A percentile compares a stretch with the other conserved stretches of the same genome.
phyloP scores from a whole-genome alignment of 2,797 vertebrate genomes.

The Acomys russatus region DNA sequence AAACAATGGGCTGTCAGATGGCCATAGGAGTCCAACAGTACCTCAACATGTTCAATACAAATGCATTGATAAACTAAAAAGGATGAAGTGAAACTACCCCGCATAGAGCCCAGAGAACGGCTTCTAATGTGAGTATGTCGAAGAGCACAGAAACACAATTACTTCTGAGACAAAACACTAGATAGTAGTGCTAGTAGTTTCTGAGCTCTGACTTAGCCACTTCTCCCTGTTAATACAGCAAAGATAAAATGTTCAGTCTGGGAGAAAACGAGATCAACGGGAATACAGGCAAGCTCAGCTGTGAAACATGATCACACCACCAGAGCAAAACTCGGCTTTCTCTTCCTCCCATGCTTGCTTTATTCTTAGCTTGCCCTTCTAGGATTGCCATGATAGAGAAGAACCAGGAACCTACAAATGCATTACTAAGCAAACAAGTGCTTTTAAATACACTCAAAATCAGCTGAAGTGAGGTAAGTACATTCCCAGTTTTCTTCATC shows the following conservation, averaged over 20 bases:
- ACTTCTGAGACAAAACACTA: slow-evolving; percentile 63
- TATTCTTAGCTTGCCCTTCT: slow-evolving; percentile 1
- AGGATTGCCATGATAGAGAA: slow-evolving; percentile 29
- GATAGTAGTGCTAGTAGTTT: slow-evolving; percentile 14
- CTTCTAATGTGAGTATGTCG: slow-evolving; percentile 56
- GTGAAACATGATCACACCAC: slow-evolving; percentile 11
- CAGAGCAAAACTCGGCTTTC: slow-evolving; percentile 2
- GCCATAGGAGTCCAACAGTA: neutral
- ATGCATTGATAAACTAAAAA: neutral
- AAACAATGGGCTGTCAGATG: slow-evolving; percentile 51
- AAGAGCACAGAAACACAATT: slow-evolving; percentile 58
- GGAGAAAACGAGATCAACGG: neutral
- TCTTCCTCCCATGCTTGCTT: slow-evolving; percentile 53
- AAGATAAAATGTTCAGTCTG: slow-evolving; percentile 55
- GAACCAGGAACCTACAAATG: neutral
- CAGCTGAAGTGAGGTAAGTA: slow-evolving; percentile 13
- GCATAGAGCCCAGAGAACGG: slow-evolving; percentile 28
- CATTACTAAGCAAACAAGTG: slow-evolving; percentile 34
- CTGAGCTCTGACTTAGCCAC: slow-evolving; percentile 13
- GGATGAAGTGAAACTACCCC: neutral
- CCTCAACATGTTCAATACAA: neutral
- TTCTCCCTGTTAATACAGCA: slow-evolving; percentile 43
- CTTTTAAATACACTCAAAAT: slow-evolving; percentile 43
- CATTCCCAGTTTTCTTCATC: slow-evolving; percentile 11
- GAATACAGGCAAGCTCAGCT: slow-evolving; percentile 2